Percentiles rank a stretch among this genome's conserved stretches.
These are phyloP conservation scores for Eulimnadia texana DNA, from an alignment of 1,140 invertebrate species.

Conservation along the genomic window DNA sequence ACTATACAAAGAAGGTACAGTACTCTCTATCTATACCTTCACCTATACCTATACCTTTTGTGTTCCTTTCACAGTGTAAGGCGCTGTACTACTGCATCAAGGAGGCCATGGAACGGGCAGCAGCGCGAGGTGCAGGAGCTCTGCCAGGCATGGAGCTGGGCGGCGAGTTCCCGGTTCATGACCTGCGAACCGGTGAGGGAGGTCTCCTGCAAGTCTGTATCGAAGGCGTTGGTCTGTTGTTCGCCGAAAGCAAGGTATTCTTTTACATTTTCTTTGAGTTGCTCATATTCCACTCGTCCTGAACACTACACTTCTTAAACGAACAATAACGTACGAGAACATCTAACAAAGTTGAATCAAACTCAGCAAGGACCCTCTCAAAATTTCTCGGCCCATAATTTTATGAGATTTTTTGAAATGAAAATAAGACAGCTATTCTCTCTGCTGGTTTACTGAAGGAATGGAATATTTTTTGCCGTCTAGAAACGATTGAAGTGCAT, in stretches of 20 bases:
- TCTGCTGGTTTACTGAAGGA: too few species aligned
- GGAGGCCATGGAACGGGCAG: slow-evolving; percentile 94
- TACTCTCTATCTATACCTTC: background rate
- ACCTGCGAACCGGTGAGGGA: slow-evolving; percentile 89
- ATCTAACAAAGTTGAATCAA: background rate
- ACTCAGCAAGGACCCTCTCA: slow-evolving; percentile 11
- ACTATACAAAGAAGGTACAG: slow-evolving; percentile 91
- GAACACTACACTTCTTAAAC: too few species aligned
- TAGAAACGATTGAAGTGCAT: too few species aligned
- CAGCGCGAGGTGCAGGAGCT: slow-evolving; percentile 59
- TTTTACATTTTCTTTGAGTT: slow-evolving; percentile 13
- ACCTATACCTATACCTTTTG: background rate
- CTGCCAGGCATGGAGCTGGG: slow-evolving; percentile 66
- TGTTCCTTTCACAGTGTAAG: slow-evolving; percentile 61
- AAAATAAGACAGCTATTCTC: background rate
- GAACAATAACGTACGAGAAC: too few species aligned
- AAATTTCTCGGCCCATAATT: slow-evolving; percentile 12
- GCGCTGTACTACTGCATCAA: slow-evolving; percentile 98
- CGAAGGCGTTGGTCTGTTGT: slow-evolving; percentile 94
- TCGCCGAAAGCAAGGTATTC: slow-evolving; percentile 96
- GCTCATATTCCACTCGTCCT: slow-evolving; percentile 9
- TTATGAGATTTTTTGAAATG: background rate
- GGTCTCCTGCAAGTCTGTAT: slow-evolving; percentile 97
- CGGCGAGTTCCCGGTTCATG: slow-evolving; percentile 96
- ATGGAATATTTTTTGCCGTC: too few species aligned